Conservation (phyloP, 1,140 invertebrate genomes). For the Drosophila asahinai region DNA sequence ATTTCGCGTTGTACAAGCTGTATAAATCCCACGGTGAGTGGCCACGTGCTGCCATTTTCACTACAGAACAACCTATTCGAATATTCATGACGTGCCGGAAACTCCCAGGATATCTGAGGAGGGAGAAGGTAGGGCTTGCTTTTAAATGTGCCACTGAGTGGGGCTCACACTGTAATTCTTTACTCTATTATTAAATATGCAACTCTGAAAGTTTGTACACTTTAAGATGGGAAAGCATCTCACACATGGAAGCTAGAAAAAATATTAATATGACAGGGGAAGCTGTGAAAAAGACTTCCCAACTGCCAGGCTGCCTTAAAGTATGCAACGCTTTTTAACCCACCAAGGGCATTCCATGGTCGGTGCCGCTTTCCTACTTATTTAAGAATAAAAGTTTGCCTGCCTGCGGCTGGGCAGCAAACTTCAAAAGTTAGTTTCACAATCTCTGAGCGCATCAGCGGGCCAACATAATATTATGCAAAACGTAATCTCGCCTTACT, state of each 20-base stretch:
- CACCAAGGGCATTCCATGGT: background rate
- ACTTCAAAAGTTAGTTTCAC: conserved; percentile 6
- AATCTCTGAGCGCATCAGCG: background rate
- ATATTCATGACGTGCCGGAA: conserved; percentile 53
- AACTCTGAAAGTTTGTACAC: background rate
- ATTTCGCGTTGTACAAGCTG: conserved; percentile 14
- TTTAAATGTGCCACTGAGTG: background rate
- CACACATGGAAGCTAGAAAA: background rate
- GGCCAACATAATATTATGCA: conserved; percentile 12
- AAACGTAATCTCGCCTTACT: conserved; percentile 22
- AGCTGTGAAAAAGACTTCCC: background rate
- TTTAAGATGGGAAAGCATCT: background rate
- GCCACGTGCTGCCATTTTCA: conserved; percentile 19
- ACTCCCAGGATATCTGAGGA: background rate
- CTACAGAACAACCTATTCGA: conserved; percentile 22
- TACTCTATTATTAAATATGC: conserved; percentile 1
- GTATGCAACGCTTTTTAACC: background rate
- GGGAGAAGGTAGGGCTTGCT: too few species aligned
- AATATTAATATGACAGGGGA: background rate
- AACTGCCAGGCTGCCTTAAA: background rate
- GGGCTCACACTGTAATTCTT: background rate
- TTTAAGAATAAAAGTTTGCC: conserved; percentile 10
- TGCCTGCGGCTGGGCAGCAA: background rate
- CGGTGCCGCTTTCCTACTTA: background rate
- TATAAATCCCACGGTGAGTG: conserved; percentile 7